Conservation (phyloP, 2,797 vertebrate species). For the Cossypha polioptera region DNA sequence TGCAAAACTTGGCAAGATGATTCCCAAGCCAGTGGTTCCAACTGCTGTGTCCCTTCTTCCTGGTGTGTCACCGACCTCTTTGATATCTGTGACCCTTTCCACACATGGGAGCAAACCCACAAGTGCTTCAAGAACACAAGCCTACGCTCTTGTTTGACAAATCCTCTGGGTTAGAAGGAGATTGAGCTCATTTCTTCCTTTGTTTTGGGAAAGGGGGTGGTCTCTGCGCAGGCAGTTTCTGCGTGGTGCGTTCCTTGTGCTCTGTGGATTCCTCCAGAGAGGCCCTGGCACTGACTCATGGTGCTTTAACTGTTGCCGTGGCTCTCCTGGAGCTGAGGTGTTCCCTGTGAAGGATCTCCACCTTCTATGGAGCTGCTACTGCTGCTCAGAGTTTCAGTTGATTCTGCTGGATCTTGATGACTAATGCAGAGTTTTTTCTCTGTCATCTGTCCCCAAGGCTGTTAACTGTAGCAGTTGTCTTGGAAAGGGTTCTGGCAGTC, state of each 20-base stretch:
- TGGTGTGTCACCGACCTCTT: neutral
- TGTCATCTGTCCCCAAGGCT: neutral
- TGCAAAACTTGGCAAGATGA: neutral
- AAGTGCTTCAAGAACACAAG: neutral
- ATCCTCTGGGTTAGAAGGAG: neutral
- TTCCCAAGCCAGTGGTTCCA: neutral
- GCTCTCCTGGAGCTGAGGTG: neutral
- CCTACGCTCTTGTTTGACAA: neutral
- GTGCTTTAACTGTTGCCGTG: neutral
- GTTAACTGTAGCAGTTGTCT: neutral
- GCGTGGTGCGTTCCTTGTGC: neutral
- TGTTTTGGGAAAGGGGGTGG: constrained; percentile 3
- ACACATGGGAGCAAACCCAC: neutral
- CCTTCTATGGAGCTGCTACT: neutral
- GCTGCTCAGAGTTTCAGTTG: neutral
- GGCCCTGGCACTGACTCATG: neutral
- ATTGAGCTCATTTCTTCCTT: neutral
- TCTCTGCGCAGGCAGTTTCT: neutral
- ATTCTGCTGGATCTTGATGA: neutral
- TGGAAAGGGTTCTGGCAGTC: neutral
- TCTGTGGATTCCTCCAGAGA: neutral
- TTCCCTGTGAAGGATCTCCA: neutral
- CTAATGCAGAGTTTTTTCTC: neutral
- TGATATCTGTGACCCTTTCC: neutral
- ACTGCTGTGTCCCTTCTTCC: neutral